Evolutionary conservation across 2,888 invertebrate genomes (phyloP), one percentile per base, ranked within the genome.

Genomic region (Nomada ruficornis): DNA sequence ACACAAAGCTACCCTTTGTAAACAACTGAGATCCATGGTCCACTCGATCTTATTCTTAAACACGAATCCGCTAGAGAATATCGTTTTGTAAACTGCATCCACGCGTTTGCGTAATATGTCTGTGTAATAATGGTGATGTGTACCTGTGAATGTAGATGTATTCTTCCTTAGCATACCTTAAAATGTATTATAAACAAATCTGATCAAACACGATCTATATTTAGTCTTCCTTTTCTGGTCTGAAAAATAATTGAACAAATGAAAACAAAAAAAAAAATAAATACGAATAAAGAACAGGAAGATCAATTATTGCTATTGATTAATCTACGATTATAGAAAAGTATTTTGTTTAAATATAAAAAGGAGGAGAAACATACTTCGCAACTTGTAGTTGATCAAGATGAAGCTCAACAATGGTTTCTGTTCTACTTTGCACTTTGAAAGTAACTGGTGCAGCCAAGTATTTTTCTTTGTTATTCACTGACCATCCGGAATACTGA

Each of bases 401-500:
- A 80, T 93, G 92, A 81, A 95, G 94, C 90, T 95, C 94, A 73
- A 95, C 94, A 83, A 95, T 93, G 57, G 94, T 94, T 89, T 95
- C 94, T 89, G 93, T 93, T 86, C 94, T 93, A 86, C 93, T 94
- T 91, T 94, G 94, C 86, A 94, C 93, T 90, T 94, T 94, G 84
- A 94, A 94, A 80, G 93, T 92, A 64, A 95, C 94, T 75, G 94
- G 93, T 57, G 94, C 94, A 42, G 94, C 94, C 86, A 94, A 91
- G 87, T 94, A 95, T 86, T 94, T 94, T 63, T 94, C 94, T 91
- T 94, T 94, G 85, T 94, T 94, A 86, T 92, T 93, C 60, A 93
- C 91, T 54, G 94, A 94, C 95, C 95, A 95, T 62, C 95, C 95
- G 55, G 95, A 95, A 88, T 94, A 95, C 94, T 95, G 88, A 20